These are phyloP conservation scores for Danio kyathit DNA, from an alignment of 2,797 vertebrate genomes.

Conservation along the genomic window DNA sequence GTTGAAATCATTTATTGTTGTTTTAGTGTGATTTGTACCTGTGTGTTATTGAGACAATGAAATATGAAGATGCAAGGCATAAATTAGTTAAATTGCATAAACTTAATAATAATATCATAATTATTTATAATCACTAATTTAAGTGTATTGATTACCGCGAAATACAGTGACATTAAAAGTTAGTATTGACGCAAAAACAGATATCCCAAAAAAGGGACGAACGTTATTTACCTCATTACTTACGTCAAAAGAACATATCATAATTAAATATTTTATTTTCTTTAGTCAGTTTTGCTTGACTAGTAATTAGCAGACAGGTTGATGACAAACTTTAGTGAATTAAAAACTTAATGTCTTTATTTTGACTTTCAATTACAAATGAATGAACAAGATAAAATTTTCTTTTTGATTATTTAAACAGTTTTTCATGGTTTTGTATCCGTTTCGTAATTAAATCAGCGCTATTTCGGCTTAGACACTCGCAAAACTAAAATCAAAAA, in stretches of 20 bases:
- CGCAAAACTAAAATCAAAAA: background rate
- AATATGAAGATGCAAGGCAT: conserved; percentile 23
- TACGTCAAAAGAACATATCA: background rate
- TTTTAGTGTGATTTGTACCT: conserved; percentile 13
- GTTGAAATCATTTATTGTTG: background rate
- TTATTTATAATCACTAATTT: background rate
- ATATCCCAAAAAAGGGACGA: background rate
- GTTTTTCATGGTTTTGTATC: background rate
- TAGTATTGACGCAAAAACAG: background rate
- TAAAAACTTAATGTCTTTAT: conserved; percentile 22
- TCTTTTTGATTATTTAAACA: background rate
- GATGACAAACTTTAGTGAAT: background rate
- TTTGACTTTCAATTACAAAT: background rate
- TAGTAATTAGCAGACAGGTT: background rate
- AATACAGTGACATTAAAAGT: background rate
- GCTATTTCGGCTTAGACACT: conserved; percentile 8
- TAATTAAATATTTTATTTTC: background rate
- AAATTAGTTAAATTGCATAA: conserved; percentile 18
- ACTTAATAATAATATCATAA: too few relatives aligned
- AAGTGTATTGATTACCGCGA: background rate
- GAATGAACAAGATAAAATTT: background rate
- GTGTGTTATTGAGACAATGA: background rate
- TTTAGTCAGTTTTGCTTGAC: background rate
- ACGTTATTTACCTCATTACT: too few relatives aligned
- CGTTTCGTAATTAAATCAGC: conserved; percentile 4